These are phyloP conservation scores for Brachyptera putata DNA, from an alignment of 2,888 invertebrate species.

Conservation along the genomic window DNA sequence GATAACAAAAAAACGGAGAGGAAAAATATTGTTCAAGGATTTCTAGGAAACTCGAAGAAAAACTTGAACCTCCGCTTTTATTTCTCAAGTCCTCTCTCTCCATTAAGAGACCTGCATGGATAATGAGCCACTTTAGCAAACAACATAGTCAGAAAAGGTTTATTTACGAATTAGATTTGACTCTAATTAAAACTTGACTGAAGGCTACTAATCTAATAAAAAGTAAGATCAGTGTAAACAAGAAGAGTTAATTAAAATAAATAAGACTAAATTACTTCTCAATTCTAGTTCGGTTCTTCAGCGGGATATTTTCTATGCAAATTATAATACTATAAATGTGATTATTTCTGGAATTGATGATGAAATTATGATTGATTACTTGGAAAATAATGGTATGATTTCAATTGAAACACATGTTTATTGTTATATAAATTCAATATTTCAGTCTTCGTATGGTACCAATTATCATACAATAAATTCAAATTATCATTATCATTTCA, in stretches of 20 bases:
- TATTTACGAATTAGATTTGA: background rate
- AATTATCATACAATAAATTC: too few relatives aligned
- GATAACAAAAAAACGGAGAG: background rate
- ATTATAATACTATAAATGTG: too few relatives aligned
- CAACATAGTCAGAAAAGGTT: background rate
- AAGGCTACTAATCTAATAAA: background rate
- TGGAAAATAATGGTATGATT: too few relatives aligned
- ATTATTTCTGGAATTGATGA: too few relatives aligned
- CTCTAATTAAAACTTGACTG: background rate
- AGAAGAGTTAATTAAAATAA: background rate
- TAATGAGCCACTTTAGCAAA: slow-evolving; percentile 22
- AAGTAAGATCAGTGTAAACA: background rate
- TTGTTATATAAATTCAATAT: too few relatives aligned
- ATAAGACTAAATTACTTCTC: background rate
- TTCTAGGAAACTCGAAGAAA: slow-evolving; percentile 10
- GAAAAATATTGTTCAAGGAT: slow-evolving; percentile 8
- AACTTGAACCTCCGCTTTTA: too few relatives aligned
- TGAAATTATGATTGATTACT: too few relatives aligned
- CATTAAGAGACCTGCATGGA: slow-evolving; percentile 23
- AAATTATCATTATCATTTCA: too few relatives aligned
- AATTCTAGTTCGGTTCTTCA: too few relatives aligned
- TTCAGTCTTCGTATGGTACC: too few relatives aligned
- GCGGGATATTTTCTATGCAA: too few relatives aligned
- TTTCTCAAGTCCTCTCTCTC: slow-evolving; percentile 23
- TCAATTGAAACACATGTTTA: too few relatives aligned